Base-by-base conservation (phyloP, 2,888 invertebrate species). In the Patella depressa region DNA sequence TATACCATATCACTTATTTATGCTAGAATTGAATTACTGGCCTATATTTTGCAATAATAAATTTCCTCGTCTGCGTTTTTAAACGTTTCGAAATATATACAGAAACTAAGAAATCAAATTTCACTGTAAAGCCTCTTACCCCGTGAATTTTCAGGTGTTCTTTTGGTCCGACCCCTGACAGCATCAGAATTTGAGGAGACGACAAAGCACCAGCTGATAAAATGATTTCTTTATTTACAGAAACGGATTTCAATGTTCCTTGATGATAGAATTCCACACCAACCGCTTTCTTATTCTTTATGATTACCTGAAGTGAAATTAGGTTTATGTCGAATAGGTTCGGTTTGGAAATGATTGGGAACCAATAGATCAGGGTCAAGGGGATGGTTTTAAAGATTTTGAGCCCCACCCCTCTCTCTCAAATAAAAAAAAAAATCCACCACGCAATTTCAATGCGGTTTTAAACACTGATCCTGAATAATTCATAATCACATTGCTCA, bases 71-170 rank as follows among this genome's bases (percentile, higher is more conserved):
- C 5, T 34, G 7, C 7, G 4, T 34, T 4, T 34, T 5, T 34
- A 34, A 5, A 34, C 45, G 45, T 45, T 45, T 9, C 9, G 5
- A 9, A 45, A 34, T 53, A 34, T 34, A 34, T 7, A n/a, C 17
- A 2, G 3, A 65, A 65, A 65, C 11, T 17, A 17, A 65, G 19
- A 9, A 17, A 65, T 65, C 65, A 65, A 17, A 59, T 2, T 19
- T 65, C 65, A 65, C 12, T 19, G 1, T 19, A n/a, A 83, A 29
- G 45, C 94, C 0, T 96, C 96, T 77, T 81, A 89, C 89, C 74
- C 83, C 81, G 15, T 88, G 78, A 19, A 85, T 82, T 76, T 87
- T 80, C 9, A 91, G 83, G 54, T 90, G 88, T 17, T 87, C 82
- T 24, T 80, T 79, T 7, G 91, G 91, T 71, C 91, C 91, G 29